These are phyloP conservation scores for Hirundichthys speculiger DNA, from an alignment of 2,113 vertebrate genomes.

Conservation along the genomic window DNA sequence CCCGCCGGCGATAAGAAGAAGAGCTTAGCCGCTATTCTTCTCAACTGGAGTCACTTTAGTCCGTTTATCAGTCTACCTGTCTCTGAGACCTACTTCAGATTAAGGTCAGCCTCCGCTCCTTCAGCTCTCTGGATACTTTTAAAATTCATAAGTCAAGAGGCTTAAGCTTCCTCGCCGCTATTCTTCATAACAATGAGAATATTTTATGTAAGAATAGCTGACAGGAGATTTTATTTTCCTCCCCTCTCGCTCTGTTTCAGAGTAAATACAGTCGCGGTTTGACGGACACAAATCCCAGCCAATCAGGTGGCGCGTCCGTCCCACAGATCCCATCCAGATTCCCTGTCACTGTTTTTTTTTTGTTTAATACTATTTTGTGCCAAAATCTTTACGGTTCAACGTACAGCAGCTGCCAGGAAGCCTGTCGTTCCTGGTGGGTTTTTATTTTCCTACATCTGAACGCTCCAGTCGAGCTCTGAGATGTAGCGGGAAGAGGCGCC, in stretches of 20 bases:
- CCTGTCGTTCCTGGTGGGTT: slow-evolving; percentile 27
- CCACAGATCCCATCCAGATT: slow-evolving; percentile 27
- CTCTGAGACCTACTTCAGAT: slow-evolving; percentile 83
- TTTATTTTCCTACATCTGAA: slow-evolving; percentile 41
- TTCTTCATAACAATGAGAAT: slow-evolving; percentile 82
- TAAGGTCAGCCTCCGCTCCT: slow-evolving; percentile 79
- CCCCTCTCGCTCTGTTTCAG: slow-evolving; percentile 53
- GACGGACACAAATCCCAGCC: slow-evolving; percentile 74
- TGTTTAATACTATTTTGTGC: neutral
- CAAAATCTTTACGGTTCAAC: slow-evolving; percentile 51
- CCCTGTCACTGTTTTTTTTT: neutral
- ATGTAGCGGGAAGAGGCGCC: slow-evolving; percentile 15
- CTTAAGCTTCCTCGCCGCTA: slow-evolving; percentile 81
- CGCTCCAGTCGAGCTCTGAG: slow-evolving; percentile 50
- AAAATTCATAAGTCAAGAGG: slow-evolving; percentile 85
- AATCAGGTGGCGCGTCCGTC: slow-evolving; percentile 52
- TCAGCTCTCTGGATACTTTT: slow-evolving; percentile 76
- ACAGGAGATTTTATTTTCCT: slow-evolving; percentile 77
- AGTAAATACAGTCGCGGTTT: slow-evolving; percentile 52
- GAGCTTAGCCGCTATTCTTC: slow-evolving; percentile 79
- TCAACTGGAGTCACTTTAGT: slow-evolving; percentile 66
- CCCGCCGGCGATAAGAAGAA: slow-evolving; percentile 75
- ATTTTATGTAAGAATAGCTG: slow-evolving; percentile 84
- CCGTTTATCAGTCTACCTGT: slow-evolving; percentile 83
- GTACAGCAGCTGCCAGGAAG: slow-evolving; percentile 26